A percentile compares a stretch with the other conserved stretches of the same genome.
Conservation (phyloP, 2,113 vertebrate genomes). For the Ascaphus truei region DNA sequence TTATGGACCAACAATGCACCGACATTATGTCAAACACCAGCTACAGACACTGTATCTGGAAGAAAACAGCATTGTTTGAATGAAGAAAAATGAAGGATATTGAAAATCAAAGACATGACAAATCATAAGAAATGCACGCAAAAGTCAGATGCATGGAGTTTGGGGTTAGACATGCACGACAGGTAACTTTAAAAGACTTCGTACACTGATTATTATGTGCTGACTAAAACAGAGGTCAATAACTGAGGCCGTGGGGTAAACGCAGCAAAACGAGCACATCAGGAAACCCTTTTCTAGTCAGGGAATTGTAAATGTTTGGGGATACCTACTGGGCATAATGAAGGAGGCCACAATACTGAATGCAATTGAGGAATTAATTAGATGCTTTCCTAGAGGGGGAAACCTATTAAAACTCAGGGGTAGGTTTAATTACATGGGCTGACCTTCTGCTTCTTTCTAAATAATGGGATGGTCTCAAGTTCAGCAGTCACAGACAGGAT, state of each 20-base stretch:
- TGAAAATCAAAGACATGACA: no score
- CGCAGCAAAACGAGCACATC: slow-evolving; percentile 9
- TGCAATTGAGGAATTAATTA: slow-evolving; percentile 29
- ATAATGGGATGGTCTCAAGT: slow-evolving; percentile 20
- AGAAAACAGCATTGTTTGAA: no score
- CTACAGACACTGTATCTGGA: no score
- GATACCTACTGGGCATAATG: slow-evolving; percentile 34
- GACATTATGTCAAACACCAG: no score
- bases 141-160: no score
- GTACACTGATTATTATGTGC: neutral
- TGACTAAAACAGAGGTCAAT: neutral
- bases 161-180: no score
- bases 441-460: neutral
- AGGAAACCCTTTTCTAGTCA: slow-evolving; percentile 16
- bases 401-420: slow-evolving; percentile 27
- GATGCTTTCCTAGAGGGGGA: slow-evolving; percentile 7
- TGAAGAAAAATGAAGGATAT: no score
- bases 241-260: neutral
- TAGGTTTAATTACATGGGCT: slow-evolving; percentile 20
- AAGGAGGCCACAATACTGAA: slow-evolving; percentile 21
- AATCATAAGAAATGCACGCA: no score
- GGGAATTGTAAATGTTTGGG: slow-evolving; percentile 24
- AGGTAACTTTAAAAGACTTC: slow-evolving; percentile 13
- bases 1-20: no score
- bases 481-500: neutral